These are phyloP conservation scores for Macrophya alboannulata DNA, from an alignment of 2,888 invertebrate genomes.

Conservation along the genomic window DNA sequence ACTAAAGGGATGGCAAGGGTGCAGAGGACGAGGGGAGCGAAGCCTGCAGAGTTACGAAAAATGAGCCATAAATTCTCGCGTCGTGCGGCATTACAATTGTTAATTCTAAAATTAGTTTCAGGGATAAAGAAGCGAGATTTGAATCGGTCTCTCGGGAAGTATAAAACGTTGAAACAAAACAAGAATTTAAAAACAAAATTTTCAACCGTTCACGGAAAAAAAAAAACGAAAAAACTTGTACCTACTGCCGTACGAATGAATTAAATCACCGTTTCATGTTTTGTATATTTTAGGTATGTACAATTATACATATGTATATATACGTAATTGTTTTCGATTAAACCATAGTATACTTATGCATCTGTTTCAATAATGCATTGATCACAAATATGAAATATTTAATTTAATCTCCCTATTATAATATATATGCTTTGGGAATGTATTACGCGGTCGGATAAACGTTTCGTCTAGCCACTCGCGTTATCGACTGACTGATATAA, in stretches of 20 bases:
- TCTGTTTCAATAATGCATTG: not conserved
- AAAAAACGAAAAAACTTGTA: not conserved
- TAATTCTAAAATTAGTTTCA: slow-evolving; percentile 71
- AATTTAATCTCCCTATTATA: not conserved
- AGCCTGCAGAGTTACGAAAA: slow-evolving; percentile 65
- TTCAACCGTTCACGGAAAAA: not conserved
- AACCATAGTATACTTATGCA: not conserved
- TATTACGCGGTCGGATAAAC: slow-evolving; percentile 42
- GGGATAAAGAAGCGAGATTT: slow-evolving; percentile 52
- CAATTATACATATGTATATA: too few relatives aligned
- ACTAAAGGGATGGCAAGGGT: slow-evolving; percentile 61
- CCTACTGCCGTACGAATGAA: not conserved
- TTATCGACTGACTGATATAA: slow-evolving; percentile 31
- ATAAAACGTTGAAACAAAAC: slow-evolving; percentile 18
- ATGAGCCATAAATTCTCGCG: slow-evolving; percentile 69
- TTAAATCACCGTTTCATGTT: slow-evolving; percentile 27
- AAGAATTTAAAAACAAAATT: slow-evolving; percentile 28
- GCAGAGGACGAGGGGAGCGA: slow-evolving; percentile 57
- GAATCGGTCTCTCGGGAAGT: slow-evolving; percentile 53
- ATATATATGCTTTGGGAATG: slow-evolving; percentile 22
- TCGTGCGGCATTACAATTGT: slow-evolving; percentile 66
- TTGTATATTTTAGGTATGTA: not conserved
- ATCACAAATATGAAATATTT: slow-evolving; percentile 11
- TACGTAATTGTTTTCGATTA: slow-evolving; percentile 1
- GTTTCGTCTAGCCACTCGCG: slow-evolving; percentile 28